Percentiles rank a stretch among this genome's conserved stretches.
Conservation (phyloP, 35 echinoderm and acorn worm genomes). For the Heliocidaris tuberculata region DNA sequence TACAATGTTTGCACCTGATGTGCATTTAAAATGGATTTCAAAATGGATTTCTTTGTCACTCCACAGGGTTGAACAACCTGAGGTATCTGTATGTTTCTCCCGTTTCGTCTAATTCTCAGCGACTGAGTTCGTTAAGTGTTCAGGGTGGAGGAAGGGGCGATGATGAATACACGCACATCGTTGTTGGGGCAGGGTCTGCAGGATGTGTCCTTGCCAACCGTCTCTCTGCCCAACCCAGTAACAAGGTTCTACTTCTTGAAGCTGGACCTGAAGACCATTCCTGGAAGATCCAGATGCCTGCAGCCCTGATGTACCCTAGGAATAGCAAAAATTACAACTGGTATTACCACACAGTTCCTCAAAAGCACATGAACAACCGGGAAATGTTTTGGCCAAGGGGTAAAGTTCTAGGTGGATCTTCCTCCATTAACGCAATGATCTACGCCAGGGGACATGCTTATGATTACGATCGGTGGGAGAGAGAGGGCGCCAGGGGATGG, state of each 20-base stretch:
- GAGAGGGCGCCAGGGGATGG: conserved; percentile 81
- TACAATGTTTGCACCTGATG: too few relatives aligned
- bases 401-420: conserved; percentile 89
- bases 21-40: too few relatives aligned
- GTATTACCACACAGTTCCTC: conserved; percentile 83
- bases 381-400: conserved; percentile 89
- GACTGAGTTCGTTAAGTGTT: background rate
- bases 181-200: conserved; percentile 50
- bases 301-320: conserved; percentile 80
- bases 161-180: conserved; percentile 79
- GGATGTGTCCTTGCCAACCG: background rate
- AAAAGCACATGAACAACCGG: conserved; percentile 79
- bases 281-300: conserved; percentile 98
- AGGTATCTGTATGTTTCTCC: too few relatives aligned
- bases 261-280: conserved; percentile 83
- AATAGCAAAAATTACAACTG: conserved; percentile 79
- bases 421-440: conserved; percentile 95
- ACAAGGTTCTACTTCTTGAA: conserved; percentile 81
- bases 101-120: background rate
- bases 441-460: conserved; percentile 85
- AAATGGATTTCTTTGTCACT: too few relatives aligned
- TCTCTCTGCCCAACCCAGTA: conserved; percentile 70
- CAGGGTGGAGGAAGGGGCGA: background rate
- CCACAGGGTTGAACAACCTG: too few relatives aligned
- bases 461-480: conserved; percentile 90